Conservation (phyloP, 2,888 invertebrate genomes). For the Pelosia muscerda region DNA sequence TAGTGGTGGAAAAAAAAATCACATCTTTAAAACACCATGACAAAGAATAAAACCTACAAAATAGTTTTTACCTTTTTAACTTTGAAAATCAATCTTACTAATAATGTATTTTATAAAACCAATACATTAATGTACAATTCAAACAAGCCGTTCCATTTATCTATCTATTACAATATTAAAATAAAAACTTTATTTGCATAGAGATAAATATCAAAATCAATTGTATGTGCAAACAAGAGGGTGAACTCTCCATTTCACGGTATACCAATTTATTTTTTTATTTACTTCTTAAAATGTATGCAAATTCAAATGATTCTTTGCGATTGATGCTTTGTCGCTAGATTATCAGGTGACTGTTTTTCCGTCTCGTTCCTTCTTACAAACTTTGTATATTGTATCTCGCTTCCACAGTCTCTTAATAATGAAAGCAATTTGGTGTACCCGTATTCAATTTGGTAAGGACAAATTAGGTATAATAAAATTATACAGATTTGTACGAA, state of each 20-base stretch:
- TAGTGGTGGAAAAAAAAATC: too few species aligned
- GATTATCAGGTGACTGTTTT: constrained; percentile 59
- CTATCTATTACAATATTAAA: constrained; percentile 21
- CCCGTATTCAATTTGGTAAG: constrained; percentile 69
- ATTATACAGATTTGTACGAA: constrained; percentile 79
- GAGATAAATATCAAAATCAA: constrained; percentile 38
- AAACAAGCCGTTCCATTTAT: constrained; percentile 10
- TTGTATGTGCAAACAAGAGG: constrained; percentile 40
- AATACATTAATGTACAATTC: constrained; percentile 30
- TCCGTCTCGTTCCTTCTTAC: constrained; percentile 23
- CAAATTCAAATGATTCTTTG: constrained; percentile 68
- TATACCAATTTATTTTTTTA: constrained; percentile 66
- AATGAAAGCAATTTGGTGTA: constrained; percentile 65
- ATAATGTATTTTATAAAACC: background rate
- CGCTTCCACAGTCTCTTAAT: constrained; percentile 46
- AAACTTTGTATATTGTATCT: constrained; percentile 34
- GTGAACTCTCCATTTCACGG: constrained; percentile 44
- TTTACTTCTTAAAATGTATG: constrained; percentile 72
- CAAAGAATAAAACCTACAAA: constrained; percentile 24
- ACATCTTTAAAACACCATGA: too few species aligned
- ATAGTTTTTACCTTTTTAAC: constrained; percentile 18
- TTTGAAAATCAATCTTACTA: too few species aligned
- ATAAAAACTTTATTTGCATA: constrained; percentile 19
- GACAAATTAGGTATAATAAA: constrained; percentile 74
- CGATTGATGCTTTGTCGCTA: constrained; percentile 69